Evolutionary conservation across 1,140 invertebrate genomes (phyloP), one percentile per base, ranked within the genome.

Genomic region (Lepeophtheirus salmonis): DNA sequence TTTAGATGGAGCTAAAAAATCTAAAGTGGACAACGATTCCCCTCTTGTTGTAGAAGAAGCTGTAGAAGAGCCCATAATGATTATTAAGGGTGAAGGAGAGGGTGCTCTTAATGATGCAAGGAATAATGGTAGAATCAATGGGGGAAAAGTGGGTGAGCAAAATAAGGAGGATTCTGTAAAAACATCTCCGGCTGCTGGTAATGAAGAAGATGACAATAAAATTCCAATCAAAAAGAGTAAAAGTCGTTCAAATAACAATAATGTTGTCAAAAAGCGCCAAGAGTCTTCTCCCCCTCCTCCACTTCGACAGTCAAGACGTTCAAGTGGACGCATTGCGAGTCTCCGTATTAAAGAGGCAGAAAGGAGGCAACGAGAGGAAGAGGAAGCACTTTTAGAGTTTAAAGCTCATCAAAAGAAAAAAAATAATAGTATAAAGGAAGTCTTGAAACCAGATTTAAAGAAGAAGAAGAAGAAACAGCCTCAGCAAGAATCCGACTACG

Each of bases 111-210:
- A 21, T 10, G 49, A 64, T 10, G 62, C 64, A 10, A 21, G 64
- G 12, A 30, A 48, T 18, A 52, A 23, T 14, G 49, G 25, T n/a
- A 41, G n/a, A n/a, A 6, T 41, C 30, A 50, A 55, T n/a, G 25
- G 58, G 14, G 26, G 24, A 60, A 60, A 61, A 30, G 18, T 20
- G 10, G 20, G 21, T 16, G 26, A 21, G 17, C 3, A 21, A n/a
- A 23, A 50, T 16, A 13, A 64, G 50, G 60, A 56, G 30, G 41
- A 64, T 21, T 18, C 57, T 51, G 25, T 41, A 20, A 10, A 61
- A 63, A 68, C 77, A 50, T 67, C 75, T 2, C 73, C 70, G 0
- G 79, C 77, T 63, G 67, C 72, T 14, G 62, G 68, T 64, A 66
- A 68, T 2, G 10, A 6, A 55, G 51, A 64, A 61, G 21, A 48